Evolutionary conservation across 2,113 vertebrate species (phyloP), one percentile per base, ranked within the genome.

Genomic region (Tachysurus vachellii): DNA sequence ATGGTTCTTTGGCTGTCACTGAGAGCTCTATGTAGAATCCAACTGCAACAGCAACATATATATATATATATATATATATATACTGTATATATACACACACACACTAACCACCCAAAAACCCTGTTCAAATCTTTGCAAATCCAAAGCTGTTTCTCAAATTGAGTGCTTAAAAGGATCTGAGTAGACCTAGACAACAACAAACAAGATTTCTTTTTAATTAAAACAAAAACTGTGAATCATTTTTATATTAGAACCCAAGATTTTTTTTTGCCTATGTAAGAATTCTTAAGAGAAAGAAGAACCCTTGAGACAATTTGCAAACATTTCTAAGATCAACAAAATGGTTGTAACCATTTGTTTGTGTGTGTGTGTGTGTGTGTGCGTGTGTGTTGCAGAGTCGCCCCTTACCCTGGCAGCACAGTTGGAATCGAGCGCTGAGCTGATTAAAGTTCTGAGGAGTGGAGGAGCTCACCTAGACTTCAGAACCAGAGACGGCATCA

Each of bases 381-480:
- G 44, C 85, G 75, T 73, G 66, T n/a, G 53, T 36, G 14, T 77
- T 59, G 14, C 94, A 99, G 98, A 99, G 92, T 99, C 97, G 87
- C 97, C 98, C 2, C 94, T 99, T 94, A 99, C 97, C 0, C 94
- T 97, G 14, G 96, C 97, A 0, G 96, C 96, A 0, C 98, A 99
- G 95, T 92, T 99, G 92, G 97, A 98, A 75, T 95, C 95, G 0
- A 95, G 97, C 50, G 62, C 94, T 0, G 98, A 99, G 1, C 90
- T 98, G 83, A 96, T 99, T 56, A 99, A 99, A 83, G 95, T 96
- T 0, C 93, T 99, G 56, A 94, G 95, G 73, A 97, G 96, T 0
- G 97, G 97, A 0, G 97, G 98, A 0, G 97, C 97, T 0, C 98
- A 99, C 90, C 93, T 99, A 94, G 98, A 99, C 83, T 99, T 99